Conservation (phyloP, 2,888 invertebrate species). For the Norana najaformis region DNA sequence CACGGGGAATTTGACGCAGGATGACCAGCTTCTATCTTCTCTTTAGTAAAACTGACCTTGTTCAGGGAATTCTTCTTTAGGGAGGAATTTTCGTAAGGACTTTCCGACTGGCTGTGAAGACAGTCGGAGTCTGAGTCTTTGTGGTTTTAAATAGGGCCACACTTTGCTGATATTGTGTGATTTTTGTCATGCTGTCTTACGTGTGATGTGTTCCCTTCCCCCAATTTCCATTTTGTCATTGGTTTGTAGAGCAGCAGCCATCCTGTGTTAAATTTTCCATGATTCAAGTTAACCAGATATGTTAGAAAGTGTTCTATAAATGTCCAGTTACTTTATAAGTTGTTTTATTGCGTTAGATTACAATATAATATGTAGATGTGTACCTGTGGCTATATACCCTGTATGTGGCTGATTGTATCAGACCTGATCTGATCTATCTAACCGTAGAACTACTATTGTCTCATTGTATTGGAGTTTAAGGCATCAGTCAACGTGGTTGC, state of each 20-base stretch:
- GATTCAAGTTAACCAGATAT: neutral
- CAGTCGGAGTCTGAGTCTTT: neutral
- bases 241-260: neutral
- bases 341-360: neutral
- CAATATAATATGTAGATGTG: neutral
- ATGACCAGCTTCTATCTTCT: neutral
- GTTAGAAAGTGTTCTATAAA: neutral
- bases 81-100: neutral
- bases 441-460: too few relatives aligned
- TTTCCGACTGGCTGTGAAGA: neutral
- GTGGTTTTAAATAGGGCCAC: neutral
- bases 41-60: neutral
- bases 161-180: neutral
- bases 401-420: neutral
- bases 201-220: neutral
- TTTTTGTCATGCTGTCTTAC: neutral
- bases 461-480: too few relatives aligned
- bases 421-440: neutral
- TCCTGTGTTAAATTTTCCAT: slow-evolving; percentile 2
- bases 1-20: neutral
- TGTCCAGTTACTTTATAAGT: neutral
- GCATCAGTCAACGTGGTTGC: too few relatives aligned
- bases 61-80: neutral
- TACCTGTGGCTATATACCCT: too few relatives aligned
- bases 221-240: neutral